Base-by-base conservation (phyloP, 2,888 invertebrate genomes). In the Synergus gifuensis region DNA sequence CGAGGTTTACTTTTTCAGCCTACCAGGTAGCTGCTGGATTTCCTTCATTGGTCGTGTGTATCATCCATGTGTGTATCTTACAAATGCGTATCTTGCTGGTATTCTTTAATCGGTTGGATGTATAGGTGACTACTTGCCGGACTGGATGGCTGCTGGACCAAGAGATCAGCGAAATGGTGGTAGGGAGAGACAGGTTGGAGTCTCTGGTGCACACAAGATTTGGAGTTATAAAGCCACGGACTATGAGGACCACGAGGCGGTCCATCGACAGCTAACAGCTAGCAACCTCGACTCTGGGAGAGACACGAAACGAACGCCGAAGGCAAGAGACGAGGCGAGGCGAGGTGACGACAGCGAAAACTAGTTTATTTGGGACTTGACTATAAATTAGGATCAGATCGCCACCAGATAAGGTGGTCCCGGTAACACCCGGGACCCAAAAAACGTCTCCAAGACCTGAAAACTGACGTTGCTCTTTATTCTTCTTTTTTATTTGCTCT, bases 341-440 rank as follows among this genome's bases (percentile, higher is more conserved):
- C 85, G 89, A 92, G 90, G 92, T 92, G 92, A 91, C 91, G 92
- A 92, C 91, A 92, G 91, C 91, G 91, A 89, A 91, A 92, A 92
- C 92, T 92, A 92, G 92, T 92, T 92, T 92, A 92, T 92, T 92
- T 91, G 91, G 92, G 91, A 90, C 91, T 89, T 86, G 91, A 90
- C 91, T 91, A 92, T 92, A 92, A 92, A 92, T 92, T 92, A 92
- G 91, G 91, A 92, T 92, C 91, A 91, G 92, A 92, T 92, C 91
- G 90, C 91, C 91, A 89, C 87, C 88, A 90, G 92, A 92, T 92
- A 92, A 92, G 91, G 87, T 86, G 89, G 91, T 90, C 90, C 91
- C 88, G 89, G 90, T 91, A 91, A 92, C 92, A 92, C 91, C 91
- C 91, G 91, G 90, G 86, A 89, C 87, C 89, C 88, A 89, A 90